Evolutionary conservation across 2,797 vertebrate species (phyloP).

Genomic region (Cryptoblepharus egeriae): DNA sequence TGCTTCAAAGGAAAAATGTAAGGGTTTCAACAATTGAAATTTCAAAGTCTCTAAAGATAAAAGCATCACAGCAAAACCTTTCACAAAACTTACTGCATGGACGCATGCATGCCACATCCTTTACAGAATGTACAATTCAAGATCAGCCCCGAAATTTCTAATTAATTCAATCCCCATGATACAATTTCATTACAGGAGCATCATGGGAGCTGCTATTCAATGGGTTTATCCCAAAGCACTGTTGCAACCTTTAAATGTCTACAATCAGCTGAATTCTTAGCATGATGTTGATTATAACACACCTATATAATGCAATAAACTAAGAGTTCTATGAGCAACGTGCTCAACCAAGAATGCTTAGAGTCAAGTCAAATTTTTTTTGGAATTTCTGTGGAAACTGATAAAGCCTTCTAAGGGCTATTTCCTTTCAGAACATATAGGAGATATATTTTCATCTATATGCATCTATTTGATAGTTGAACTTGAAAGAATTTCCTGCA

Average conservation of each 20-base stretch:
- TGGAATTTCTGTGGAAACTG: neutral
- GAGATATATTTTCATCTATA: neutral
- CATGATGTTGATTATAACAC: neutral
- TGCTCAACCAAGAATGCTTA: neutral
- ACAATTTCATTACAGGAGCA: neutral
- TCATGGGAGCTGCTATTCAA: neutral
- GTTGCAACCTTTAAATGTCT: neutral
- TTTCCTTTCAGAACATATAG: neutral
- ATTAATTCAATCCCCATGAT: neutral
- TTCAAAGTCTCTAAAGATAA: neutral
- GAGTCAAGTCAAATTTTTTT: neutral
- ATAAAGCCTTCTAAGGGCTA: neutral
- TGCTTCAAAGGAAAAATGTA: neutral
- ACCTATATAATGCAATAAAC: neutral
- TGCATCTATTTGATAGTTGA: neutral
- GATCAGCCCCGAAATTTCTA: neutral
- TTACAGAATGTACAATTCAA: too few species aligned
- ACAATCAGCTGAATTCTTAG: neutral
- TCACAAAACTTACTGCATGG: neutral
- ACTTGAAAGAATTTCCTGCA: neutral
- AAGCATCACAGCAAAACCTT: neutral
- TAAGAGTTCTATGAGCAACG: neutral
- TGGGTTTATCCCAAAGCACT: neutral
- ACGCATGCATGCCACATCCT: neutral
- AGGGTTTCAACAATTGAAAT: neutral